Evolutionary conservation across 1,140 invertebrate genomes (phyloP), one percentile per base, ranked within the genome.

Genomic region (Battus philenor): DNA sequence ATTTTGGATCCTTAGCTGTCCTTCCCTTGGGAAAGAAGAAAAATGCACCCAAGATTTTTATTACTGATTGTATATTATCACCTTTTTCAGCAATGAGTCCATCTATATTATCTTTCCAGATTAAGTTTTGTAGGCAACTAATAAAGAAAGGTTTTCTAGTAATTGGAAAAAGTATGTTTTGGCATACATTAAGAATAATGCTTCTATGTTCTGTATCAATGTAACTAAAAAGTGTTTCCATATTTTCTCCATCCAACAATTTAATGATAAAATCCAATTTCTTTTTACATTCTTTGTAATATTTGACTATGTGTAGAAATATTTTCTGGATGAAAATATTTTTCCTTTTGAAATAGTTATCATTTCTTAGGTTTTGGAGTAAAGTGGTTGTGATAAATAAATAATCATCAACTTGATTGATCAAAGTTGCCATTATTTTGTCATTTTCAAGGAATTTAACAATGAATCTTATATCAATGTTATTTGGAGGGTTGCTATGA

Each of bases 191-290:
- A n/a, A 78, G 48, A 8, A 68, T 64, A 33, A 39, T 41, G 10
- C 47, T 33, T 10, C 59, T 44, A 36, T 31, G 58, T 26, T 72
- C 59, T 11, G 71, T 70, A 9, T 72, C 48, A 12, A 80, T 54
- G 31, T 56, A 84, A 27, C 47, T 55, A 22, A 84, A 79, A 26
- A 84, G 29, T 4, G 68, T 77, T 52, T 84, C 76, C 15, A 84
- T 51, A 49, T 72, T 68, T 47, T 79, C 68, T 41, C 65, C 67
- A 8, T 71, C 45, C 12, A 82, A 32, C 0, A 84, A 47, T 48
- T 75, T 77, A 1, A 67, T 33, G 7, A 79, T 68, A 50, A 84
- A 80, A 20, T 82, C 74, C 6, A 79, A 41, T 54, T 84, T 84
- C 36, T 80, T 82, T 39, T 75, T 82, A 4, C 61, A 69, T 5